Evolutionary conservation across 2,888 invertebrate genomes (phyloP).

Genomic region (Rhimphoctona megacephalus): DNA sequence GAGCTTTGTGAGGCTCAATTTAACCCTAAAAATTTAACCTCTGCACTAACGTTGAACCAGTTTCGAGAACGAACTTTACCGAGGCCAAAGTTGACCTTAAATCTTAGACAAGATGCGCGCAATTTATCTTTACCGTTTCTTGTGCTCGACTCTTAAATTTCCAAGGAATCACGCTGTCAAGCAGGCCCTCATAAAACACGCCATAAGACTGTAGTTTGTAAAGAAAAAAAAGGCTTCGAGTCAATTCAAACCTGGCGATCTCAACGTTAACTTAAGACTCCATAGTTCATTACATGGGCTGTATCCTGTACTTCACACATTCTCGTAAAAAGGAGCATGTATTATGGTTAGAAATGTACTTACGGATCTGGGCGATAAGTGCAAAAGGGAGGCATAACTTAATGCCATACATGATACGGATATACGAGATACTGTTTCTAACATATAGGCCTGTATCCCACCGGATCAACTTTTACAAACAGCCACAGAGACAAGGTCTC

Average conservation of each 20-base stretch:
- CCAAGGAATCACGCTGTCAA: neutral
- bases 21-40: neutral
- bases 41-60: neutral
- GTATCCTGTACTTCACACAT: neutral
- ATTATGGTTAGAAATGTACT: slow-evolving; percentile 14
- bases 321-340: neutral
- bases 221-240: neutral
- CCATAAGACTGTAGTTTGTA: neutral
- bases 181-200: neutral
- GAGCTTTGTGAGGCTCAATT: no score
- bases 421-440: slow-evolving; percentile 23
- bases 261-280: neutral
- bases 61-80: neutral
- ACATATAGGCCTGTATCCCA: slow-evolving; percentile 13
- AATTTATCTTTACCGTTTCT: neutral
- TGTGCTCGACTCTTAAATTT: neutral
- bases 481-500: slow-evolving; percentile 2
- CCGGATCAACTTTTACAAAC: slow-evolving; percentile 22
- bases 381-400: slow-evolving; percentile 43
- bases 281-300: neutral
- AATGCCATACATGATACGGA: slow-evolving; percentile 42
- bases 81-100: slow-evolving; percentile 14
- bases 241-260: neutral
- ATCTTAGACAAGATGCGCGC: neutral
- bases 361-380: slow-evolving; percentile 38